A percentile compares a stretch with the other conserved stretches of the same genome.
Conservation (phyloP, 1,140 invertebrate species). For the Drosophila pachea region DNA sequence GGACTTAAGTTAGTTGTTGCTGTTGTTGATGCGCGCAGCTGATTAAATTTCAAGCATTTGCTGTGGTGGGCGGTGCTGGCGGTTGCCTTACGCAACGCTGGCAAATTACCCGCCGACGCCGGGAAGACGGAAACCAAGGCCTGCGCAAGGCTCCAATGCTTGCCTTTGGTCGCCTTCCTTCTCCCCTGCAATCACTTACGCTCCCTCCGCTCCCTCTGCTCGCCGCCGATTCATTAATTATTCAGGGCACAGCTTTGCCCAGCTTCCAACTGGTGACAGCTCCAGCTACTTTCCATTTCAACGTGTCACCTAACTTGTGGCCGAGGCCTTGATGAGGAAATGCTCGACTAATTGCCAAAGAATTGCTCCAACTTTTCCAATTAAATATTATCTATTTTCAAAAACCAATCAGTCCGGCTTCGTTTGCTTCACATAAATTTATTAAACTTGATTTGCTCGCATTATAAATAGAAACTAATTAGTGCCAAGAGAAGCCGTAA, state of each 20-base stretch:
- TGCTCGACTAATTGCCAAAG: too few species aligned
- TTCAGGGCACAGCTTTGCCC: conserved; percentile 50
- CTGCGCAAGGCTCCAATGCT: conserved; percentile 14
- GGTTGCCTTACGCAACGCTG: conserved; percentile 38
- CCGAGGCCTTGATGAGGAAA: too few species aligned
- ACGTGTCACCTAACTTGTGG: neutral
- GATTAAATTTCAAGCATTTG: conserved; percentile 57
- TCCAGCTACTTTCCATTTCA: conserved; percentile 47
- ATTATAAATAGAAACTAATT: too few species aligned
- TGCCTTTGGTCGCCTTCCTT: too few species aligned
- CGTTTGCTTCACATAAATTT: too few species aligned
- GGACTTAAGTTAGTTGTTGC: conserved; percentile 33
- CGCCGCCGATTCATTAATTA: conserved; percentile 62
- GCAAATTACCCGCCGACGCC: conserved; percentile 45
- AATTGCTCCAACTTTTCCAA: too few species aligned
- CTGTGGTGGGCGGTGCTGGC: neutral
- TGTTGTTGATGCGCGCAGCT: conserved; percentile 37
- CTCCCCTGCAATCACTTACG: too few species aligned
- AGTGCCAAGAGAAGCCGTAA: too few species aligned
- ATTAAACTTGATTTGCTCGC: too few species aligned
- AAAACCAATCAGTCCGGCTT: too few species aligned
- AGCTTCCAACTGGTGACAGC: conserved; percentile 4
- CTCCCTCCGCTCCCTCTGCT: conserved; percentile 16
- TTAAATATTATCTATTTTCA: too few species aligned
- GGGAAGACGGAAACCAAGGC: neutral